Evolutionary conservation across 2,113 vertebrate genomes (phyloP).

Genomic region (Jacana jacana): DNA sequence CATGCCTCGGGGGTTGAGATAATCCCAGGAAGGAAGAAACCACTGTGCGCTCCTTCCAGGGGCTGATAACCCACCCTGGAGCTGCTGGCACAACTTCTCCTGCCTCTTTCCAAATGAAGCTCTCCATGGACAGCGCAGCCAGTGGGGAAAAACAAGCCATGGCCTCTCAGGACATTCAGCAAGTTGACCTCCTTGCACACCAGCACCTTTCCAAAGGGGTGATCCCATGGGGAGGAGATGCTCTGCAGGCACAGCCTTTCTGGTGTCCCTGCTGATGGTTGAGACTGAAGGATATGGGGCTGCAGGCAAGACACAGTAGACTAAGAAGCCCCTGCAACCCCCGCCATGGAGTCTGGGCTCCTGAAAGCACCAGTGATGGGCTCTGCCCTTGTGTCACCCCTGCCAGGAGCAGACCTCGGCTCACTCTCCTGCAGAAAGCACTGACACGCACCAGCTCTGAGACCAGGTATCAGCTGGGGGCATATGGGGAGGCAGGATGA

Average conservation of each 20-base stretch:
- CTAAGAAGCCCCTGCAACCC: background rate
- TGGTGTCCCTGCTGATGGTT: background rate
- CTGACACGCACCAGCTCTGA: accelerated
- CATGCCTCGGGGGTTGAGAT: background rate
- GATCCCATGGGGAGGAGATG: background rate
- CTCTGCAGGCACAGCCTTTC: background rate
- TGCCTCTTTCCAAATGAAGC: background rate
- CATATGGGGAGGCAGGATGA: background rate
- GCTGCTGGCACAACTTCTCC: background rate
- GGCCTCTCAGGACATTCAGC: background rate
- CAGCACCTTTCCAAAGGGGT: accelerated
- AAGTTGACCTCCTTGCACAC: accelerated
- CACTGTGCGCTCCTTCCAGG: background rate
- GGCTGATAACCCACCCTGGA: conserved; percentile 29
- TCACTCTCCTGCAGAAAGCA: accelerated
- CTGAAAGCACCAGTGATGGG: background rate
- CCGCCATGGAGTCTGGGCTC: accelerated
- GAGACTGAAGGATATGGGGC: background rate
- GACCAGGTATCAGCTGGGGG: background rate
- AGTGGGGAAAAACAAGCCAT: accelerated
- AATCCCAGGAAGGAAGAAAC: conserved; percentile 61
- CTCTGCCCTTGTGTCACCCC: background rate
- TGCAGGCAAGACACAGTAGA: too few species aligned
- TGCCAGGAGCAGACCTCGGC: background rate
- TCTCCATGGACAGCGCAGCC: background rate